phyloP scores from a whole-genome alignment of 2,888 invertebrate genomes.

The Beris chalybata region DNA sequence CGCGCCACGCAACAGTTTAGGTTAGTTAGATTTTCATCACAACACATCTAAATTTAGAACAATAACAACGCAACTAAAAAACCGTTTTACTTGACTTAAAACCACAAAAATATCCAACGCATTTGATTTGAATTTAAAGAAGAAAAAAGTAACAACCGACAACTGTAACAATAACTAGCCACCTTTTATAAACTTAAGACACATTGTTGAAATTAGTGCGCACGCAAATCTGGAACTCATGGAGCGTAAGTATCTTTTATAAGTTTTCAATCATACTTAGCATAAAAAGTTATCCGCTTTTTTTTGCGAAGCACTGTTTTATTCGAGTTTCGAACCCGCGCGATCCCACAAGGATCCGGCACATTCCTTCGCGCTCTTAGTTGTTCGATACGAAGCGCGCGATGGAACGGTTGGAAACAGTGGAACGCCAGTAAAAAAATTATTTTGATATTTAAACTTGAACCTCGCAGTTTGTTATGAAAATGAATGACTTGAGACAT shows the following conservation, averaged over 20 bases:
- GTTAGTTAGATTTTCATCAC: conserved; percentile 16
- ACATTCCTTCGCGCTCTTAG: background rate
- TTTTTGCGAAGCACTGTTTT: background rate
- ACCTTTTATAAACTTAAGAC: background rate
- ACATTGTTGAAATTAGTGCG: background rate
- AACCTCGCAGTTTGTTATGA: no score
- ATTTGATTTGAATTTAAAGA: background rate
- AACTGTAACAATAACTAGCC: background rate
- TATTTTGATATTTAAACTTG: no score
- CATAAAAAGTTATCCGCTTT: background rate
- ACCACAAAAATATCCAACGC: background rate
- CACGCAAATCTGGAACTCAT: background rate
- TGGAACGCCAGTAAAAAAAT: no score
- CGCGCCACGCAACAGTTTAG: conserved; percentile 32
- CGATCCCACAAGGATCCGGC: background rate
- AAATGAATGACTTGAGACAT: no score
- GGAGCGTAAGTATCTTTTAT: background rate
- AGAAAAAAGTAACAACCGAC: no score
- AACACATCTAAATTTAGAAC: background rate
- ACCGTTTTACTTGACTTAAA: no score
- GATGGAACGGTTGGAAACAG: background rate
- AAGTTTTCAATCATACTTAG: background rate
- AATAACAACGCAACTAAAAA: background rate
- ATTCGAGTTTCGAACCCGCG: background rate
- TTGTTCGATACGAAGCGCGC: background rate